phyloP scores from a whole-genome alignment of 2,888 invertebrate genomes.

The Crematogaster levior region DNA sequence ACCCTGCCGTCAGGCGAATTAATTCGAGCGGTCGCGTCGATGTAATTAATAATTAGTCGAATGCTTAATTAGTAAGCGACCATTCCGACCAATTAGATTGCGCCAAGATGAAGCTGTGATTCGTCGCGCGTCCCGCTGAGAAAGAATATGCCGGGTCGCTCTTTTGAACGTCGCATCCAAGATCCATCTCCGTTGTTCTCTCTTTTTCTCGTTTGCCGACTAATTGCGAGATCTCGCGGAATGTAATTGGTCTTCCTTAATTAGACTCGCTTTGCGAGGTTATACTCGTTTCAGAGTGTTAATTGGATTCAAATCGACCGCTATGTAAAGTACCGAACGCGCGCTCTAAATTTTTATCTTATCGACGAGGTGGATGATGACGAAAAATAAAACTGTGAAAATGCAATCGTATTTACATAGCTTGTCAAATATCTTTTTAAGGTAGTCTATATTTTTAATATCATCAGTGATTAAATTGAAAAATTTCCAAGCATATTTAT shows the following conservation, averaged over 20 bases:
- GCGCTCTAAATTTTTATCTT: neutral
- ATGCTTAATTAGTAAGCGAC: slow-evolving; percentile 78
- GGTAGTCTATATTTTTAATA: neutral
- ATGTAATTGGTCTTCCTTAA: slow-evolving; percentile 70
- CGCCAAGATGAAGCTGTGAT: slow-evolving; percentile 76
- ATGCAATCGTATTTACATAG: slow-evolving; percentile 4
- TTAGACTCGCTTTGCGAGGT: slow-evolving; percentile 46
- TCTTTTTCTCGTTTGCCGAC: slow-evolving; percentile 24
- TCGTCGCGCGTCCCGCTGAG: slow-evolving; percentile 64
- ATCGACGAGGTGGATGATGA: too few relatives aligned
- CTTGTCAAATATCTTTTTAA: neutral
- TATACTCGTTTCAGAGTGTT: slow-evolving; percentile 36
- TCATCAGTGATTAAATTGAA: neutral
- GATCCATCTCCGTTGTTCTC: slow-evolving; percentile 7
- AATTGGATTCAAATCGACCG: slow-evolving; percentile 39
- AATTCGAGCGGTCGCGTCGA: slow-evolving; percentile 77
- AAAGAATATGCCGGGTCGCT: slow-evolving; percentile 65
- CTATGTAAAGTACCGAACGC: neutral
- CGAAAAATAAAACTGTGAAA: too few relatives aligned
- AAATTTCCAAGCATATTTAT: neutral
- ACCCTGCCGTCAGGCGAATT: slow-evolving; percentile 72
- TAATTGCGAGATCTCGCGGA: slow-evolving; percentile 58
- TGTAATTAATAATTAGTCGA: slow-evolving; percentile 81
- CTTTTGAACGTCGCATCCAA: slow-evolving; percentile 25
- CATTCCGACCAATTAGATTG: slow-evolving; percentile 78